Base-by-base conservation (phyloP, 2,888 invertebrate genomes). In the Aphidius colemani region DNA sequence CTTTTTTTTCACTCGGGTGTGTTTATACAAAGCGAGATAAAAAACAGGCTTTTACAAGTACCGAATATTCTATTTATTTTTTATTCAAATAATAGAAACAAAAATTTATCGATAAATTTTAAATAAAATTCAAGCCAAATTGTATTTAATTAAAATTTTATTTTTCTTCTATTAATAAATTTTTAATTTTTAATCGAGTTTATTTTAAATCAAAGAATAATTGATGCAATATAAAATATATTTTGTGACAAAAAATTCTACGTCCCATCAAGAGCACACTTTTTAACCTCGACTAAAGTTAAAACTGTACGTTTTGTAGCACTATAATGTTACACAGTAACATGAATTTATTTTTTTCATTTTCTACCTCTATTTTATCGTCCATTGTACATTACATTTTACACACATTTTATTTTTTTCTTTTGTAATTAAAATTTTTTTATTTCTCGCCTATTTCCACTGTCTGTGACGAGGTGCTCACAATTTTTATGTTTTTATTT, bases 271-370 rank as follows among this genome's bases (percentile, higher is more conserved):
- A 50, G 46, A 46, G 68, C 62, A 67, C 65, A 65, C 3, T 5
- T 30, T 30, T 30, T 30, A 30, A 30, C 3, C 5, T 30, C 30
- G 3, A 30, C 30, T 30, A 30, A 67, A 69, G 70, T 75, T 75
- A 72, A 75, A 75, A 75, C 74, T 75, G 71, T 70, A 68, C 68
- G 66, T 69, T 66, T 72, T 66, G 64, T 64, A 69, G 69, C 69
- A 67, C 60, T 50, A 56, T 51, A 59, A 39, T 53, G 55, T 5
- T 30, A 30, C 30, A 30, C 4, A 30, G 30, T 5, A 45, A 65
- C 59, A 56, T 64, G 72, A 68, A 75, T 74, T 75, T 75, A 74
- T 73, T 72, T 74, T 58, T 51, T 45, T 53, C 57, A 53, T 48
- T 62, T 39, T 40, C 57, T 50, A 13, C 60, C 69, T 61, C 59